Conservation (phyloP, 1,140 invertebrate genomes). For the Leguminivora glycinivorella region DNA sequence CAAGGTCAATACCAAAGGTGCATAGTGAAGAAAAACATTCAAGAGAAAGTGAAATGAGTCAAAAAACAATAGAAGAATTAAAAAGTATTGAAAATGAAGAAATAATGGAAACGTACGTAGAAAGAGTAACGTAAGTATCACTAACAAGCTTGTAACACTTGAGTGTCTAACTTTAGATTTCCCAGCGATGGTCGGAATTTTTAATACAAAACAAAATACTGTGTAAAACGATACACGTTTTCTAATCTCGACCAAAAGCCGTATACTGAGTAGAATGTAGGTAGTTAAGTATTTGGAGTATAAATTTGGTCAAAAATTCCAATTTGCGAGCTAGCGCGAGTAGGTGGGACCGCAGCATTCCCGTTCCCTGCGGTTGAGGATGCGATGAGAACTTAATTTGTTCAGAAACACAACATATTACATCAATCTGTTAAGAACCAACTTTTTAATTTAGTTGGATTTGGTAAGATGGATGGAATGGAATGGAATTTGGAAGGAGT, state of each 20-base stretch:
- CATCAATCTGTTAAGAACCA: not conserved
- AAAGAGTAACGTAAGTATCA: constrained; percentile 59
- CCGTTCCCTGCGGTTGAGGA: not conserved
- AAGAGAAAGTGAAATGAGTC: not conserved
- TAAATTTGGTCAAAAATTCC: constrained; percentile 6
- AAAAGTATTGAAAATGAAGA: not conserved
- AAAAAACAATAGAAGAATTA: not conserved
- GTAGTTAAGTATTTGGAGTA: not conserved
- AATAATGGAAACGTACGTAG: constrained; percentile 51
- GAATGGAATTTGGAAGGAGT: too few relatives aligned
- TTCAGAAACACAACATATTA: not conserved
- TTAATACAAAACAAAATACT: not conserved
- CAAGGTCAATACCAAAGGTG: constrained; percentile 25
- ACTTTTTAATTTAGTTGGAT: too few relatives aligned
- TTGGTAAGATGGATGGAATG: too few relatives aligned
- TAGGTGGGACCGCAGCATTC: not conserved
- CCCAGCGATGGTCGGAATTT: too few relatives aligned
- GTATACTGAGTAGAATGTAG: not conserved
- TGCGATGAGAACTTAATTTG: not conserved
- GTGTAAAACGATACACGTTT: not conserved
- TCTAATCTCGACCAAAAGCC: not conserved
- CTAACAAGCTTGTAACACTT: constrained; percentile 2
- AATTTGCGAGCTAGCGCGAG: not conserved
- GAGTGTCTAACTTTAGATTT: too few relatives aligned
- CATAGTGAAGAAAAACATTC: not conserved